These are phyloP conservation scores for Cerceris rybyensis DNA, from an alignment of 2,888 invertebrate genomes.

Conservation along the genomic window DNA sequence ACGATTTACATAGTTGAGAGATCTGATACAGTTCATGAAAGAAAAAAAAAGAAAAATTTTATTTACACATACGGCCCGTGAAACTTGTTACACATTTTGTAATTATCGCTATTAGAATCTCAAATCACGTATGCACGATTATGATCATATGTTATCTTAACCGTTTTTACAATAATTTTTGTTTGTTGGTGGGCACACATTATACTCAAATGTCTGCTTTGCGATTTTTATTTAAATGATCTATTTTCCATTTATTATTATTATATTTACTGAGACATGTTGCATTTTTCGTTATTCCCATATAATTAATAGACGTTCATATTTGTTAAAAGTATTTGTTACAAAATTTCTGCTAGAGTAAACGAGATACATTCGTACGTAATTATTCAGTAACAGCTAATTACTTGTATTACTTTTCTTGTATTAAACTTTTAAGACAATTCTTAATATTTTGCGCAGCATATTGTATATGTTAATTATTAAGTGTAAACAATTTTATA, in stretches of 20 bases:
- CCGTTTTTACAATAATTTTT: slow-evolving; percentile 35
- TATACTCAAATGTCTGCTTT: slow-evolving; percentile 50
- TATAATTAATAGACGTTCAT: slow-evolving; percentile 54
- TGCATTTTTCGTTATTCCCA: slow-evolving; percentile 63
- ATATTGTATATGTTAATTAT: slow-evolving; percentile 49
- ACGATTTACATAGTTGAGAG: slow-evolving; percentile 40
- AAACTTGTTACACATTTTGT: slow-evolving; percentile 55
- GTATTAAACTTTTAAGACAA: slow-evolving; percentile 21
- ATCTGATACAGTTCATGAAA: slow-evolving; percentile 46
- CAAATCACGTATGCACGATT: slow-evolving; percentile 43
- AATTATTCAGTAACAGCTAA: slow-evolving; percentile 30
- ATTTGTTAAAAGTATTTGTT: slow-evolving; percentile 62
- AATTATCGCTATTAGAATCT: slow-evolving; percentile 57
- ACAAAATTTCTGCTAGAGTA: slow-evolving; percentile 46
- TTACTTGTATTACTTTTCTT: slow-evolving; percentile 23
- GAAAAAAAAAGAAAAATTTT: slow-evolving; percentile 36
- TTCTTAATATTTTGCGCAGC: slow-evolving; percentile 35
- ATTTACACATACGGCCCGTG: slow-evolving; percentile 43
- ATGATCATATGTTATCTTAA: slow-evolving; percentile 49
- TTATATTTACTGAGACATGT: slow-evolving; percentile 60
- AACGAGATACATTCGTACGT: slow-evolving; percentile 40
- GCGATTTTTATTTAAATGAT: slow-evolving; percentile 57
- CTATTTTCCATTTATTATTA: slow-evolving; percentile 66
- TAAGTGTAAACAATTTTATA: slow-evolving; percentile 49
- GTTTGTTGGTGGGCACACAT: slow-evolving; percentile 39